A percentile compares a stretch with the other conserved stretches of the same genome.
Conservation (phyloP, 2,888 invertebrate species). For the Nephrotoma guestfalica region DNA sequence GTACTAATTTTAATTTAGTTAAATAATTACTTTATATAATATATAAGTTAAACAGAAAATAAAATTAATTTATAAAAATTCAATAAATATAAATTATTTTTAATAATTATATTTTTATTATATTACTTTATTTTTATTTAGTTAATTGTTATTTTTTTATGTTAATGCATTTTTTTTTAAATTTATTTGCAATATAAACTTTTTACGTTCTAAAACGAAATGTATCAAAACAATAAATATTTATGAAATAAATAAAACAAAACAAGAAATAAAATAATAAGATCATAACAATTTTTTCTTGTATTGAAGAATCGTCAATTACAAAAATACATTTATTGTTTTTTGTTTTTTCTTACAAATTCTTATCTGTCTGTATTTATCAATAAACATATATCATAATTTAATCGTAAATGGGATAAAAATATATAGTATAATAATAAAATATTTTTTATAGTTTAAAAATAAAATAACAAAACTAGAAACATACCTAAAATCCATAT, state of each 20-base stretch:
- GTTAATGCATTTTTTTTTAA: background rate
- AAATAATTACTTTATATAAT: background rate
- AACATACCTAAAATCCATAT: background rate
- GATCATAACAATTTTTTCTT: background rate
- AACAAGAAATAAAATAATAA: background rate
- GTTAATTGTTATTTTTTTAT: background rate
- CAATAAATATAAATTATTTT: background rate
- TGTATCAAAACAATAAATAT: background rate
- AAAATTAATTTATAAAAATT: background rate
- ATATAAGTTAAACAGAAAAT: background rate
- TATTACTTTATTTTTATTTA: background rate
- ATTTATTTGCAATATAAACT: background rate
- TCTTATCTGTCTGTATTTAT: background rate
- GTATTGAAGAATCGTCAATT: constrained; percentile 6
- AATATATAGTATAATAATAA: background rate
- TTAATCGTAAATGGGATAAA: constrained; percentile 3
- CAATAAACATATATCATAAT: background rate
- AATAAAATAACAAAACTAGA: background rate
- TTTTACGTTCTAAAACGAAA: background rate
- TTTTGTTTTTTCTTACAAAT: background rate
- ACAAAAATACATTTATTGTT: background rate
- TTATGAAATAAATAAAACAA: background rate
- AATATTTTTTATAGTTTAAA: background rate
- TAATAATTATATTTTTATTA: background rate
- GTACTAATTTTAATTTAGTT: background rate